Base-by-base conservation (phyloP, 1,140 invertebrate genomes). In the Brachionus asplanchnoidis region DNA sequence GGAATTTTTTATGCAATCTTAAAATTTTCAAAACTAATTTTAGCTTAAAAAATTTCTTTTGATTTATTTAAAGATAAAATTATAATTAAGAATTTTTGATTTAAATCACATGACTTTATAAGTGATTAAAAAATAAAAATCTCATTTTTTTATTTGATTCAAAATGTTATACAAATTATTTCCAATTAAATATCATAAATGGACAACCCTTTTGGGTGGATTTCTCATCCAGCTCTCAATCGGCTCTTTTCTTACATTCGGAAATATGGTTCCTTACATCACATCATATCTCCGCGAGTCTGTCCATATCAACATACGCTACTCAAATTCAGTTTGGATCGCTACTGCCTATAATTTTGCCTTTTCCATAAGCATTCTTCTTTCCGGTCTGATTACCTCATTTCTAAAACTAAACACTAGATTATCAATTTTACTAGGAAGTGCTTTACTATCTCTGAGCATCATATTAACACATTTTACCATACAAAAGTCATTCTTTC, bases 261-360 rank as follows among this genome's bases (percentile, higher is more conserved):
- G 77, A 7, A 91, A 91, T 83, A 87, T 91, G 86, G 89, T 87
- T 46, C 90, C 91, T 8, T 91, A 91, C 85, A 86, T 91, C 79
- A 89, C 88, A 8, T 91, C 90, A 1, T 91, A 90, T 85, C 85
- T 91, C 28, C 87, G 88, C 26, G 42, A 73, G 23, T n/a, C n/a
- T 3, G 36, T 84, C 5, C 53, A 86, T 1, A 14, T 77, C 5
- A 53, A 86, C 44, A 85, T 90, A 32, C 87, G 85, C 3, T 90
- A 89, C 83, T 86, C 87, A 11, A 85, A 88, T n/a, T 87, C 88
- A 46, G 87, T 89, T 3, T 91, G 90, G 90, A 87, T 90, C 11
- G 2, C 26, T 85, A 87, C 89, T 11, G 44, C 88, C 2, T 86
- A 87, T 12, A 85, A 50, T 23, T 28, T 80, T 53, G 44, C 77